These are phyloP conservation scores for Eremobia ochroleuca DNA, from an alignment of 2,888 invertebrate genomes.

Conservation along the genomic window DNA sequence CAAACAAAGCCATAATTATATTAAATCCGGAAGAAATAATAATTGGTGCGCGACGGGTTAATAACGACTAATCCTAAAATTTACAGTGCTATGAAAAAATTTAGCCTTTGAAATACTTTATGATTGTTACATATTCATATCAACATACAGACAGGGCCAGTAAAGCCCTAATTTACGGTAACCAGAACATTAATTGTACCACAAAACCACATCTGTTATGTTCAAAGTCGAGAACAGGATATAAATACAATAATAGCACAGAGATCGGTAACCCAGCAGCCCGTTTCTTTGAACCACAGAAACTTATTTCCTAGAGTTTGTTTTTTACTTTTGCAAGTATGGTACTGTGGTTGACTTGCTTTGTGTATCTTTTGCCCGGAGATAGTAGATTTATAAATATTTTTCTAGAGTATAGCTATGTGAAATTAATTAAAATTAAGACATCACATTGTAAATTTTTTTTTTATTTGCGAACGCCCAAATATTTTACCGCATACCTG, in stretches of 20 bases:
- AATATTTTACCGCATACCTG: neutral
- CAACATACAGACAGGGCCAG: neutral
- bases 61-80: neutral
- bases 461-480: neutral
- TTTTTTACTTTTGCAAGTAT: slow-evolving; percentile 33
- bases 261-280: slow-evolving; percentile 14
- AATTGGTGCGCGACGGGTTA: too few relatives aligned
- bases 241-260: slow-evolving; percentile 20
- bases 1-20: too few relatives aligned
- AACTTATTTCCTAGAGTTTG: slow-evolving; percentile 25
- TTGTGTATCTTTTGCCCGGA: slow-evolving; percentile 27
- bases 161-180: neutral
- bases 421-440: neutral
- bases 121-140: neutral
- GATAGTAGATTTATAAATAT: slow-evolving; percentile 8
- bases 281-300: slow-evolving; percentile 29
- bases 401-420: too few relatives aligned
- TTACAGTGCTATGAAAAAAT: neutral
- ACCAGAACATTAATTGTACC: slow-evolving; percentile 20
- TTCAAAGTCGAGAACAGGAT: neutral
- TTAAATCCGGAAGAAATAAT: too few relatives aligned
- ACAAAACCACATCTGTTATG: slow-evolving; percentile 1
- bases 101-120: neutral
- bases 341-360: slow-evolving; percentile 16
- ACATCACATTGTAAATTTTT: neutral